A percentile compares a stretch with the other conserved stretches of the same genome.
Evolutionary conservation across 2,888 invertebrate species (phyloP).

Genomic region (Nomada flava): DNA sequence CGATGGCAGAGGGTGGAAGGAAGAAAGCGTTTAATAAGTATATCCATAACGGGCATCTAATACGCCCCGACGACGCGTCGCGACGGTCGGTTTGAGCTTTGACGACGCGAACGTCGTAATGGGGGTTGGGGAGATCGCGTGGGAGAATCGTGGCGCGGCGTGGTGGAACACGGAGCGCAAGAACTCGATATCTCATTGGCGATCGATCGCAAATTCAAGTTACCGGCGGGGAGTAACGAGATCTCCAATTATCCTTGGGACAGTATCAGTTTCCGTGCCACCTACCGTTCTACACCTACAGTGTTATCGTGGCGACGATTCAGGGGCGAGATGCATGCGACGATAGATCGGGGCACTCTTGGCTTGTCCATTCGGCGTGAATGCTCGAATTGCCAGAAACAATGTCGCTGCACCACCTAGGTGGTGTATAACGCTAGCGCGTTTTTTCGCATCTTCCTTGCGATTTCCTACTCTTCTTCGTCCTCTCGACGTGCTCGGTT

Average conservation of each 20-base stretch:
- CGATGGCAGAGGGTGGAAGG: not conserved
- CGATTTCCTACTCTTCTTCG: conserved; percentile 21
- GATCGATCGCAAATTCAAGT: conserved; percentile 74
- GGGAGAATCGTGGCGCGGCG: conserved; percentile 14
- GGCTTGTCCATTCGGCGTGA: conserved; percentile 11
- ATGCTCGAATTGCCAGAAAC: conserved; percentile 50
- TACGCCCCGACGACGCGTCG: conserved; percentile 38
- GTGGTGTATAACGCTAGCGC: conserved; percentile 46
- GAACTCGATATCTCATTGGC: conserved; percentile 75
- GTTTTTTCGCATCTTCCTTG: conserved; percentile 22
- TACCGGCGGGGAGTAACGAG: conserved; percentile 73
- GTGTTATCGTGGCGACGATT: conserved; percentile 29
- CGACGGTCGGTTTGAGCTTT: conserved; percentile 57
- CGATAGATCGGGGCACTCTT: conserved; percentile 29
- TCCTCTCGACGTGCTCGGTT: not conserved
- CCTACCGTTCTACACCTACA: conserved; percentile 9
- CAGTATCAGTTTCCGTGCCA: conserved; percentile 58
- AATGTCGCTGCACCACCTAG: not conserved
- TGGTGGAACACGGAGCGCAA: conserved; percentile 39
- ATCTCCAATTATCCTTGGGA: conserved; percentile 77
- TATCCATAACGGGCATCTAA: conserved; percentile 52
- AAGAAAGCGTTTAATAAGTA: conserved; percentile 56
- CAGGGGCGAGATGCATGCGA: conserved; percentile 10
- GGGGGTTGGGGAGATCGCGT: conserved; percentile 12
- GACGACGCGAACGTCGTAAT: conserved; percentile 41